Percentiles rank a stretch among this genome's conserved stretches.
Conservation (phyloP, 2,888 invertebrate genomes). For the Copidosoma aretas region DNA sequence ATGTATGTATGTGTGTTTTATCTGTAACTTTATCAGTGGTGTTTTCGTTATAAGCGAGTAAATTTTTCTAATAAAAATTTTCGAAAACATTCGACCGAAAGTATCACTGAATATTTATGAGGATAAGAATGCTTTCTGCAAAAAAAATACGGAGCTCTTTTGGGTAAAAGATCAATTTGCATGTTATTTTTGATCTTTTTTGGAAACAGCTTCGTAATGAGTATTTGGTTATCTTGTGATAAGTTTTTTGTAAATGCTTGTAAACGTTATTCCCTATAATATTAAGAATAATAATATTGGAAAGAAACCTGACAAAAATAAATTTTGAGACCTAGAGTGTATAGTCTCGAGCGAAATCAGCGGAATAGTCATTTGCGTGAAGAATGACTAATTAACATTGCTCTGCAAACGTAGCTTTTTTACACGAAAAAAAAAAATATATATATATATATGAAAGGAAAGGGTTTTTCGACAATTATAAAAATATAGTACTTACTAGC, state of each 20-base stretch:
- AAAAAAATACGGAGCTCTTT: constrained; percentile 15
- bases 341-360: constrained; percentile 21
- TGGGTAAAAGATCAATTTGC: neutral
- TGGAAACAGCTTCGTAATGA: constrained; percentile 31
- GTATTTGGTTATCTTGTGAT: constrained; percentile 59
- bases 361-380: constrained; percentile 47
- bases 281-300: constrained; percentile 48
- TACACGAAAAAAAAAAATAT: constrained; percentile 54
- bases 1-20: constrained; percentile 38
- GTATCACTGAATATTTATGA: constrained; percentile 22
- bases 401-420: constrained; percentile 59
- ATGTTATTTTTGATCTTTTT: neutral
- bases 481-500: constrained; percentile 60
- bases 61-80: constrained; percentile 19
- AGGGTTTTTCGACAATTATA: constrained; percentile 59
- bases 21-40: constrained; percentile 34
- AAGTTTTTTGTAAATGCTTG: constrained; percentile 63
- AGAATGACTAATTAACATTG: constrained; percentile 47
- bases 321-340: constrained; percentile 9
- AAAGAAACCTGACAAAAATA: constrained; percentile 47
- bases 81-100: constrained; percentile 16
- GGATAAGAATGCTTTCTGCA: constrained; percentile 37
- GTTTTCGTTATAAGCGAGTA: constrained; percentile 25
- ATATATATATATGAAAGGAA: constrained; percentile 47
- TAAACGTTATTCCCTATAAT: constrained; percentile 56